Evolutionary conservation across 2,113 vertebrate genomes (phyloP), one percentile per base, ranked within the genome.

Genomic region (Syrmaticus mikado): DNA sequence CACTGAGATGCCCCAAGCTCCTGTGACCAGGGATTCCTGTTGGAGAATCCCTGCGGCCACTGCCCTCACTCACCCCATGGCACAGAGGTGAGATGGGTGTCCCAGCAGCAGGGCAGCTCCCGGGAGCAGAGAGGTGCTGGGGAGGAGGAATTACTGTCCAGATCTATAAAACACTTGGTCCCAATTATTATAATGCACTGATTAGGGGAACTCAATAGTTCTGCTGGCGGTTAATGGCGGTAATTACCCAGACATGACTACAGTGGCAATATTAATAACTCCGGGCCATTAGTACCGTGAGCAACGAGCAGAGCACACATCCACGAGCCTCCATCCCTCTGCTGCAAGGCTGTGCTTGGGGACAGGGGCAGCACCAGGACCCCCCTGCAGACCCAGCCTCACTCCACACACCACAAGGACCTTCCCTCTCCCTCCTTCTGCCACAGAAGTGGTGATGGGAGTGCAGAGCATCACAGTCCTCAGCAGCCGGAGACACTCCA

Each of bases 141-240:
- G 90, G 80, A 85, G 68, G 89, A 96, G 65, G 89, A 96, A 96
- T 97, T 97, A 95, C 82, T 36, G 72, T 85, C 88, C 11, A 15
- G 94, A 92, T 97, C 96, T 94, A 95, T 97, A 96, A 96, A 97
- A 87, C 96, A 94, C 94, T 95, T 93, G 95, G 93, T 95, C 94
- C 95, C 95, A 96, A 97, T 97, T 96, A 97, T 92, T 94, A 77
- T 96, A 97, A 97, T 94, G 94, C 91, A 92, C 96, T 96, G 96
- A 96, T 96, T 96, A 96, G 84, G 85, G 91, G 93, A 96, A 93
- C 96, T 97, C 95, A 96, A 95, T 94, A 97, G 95, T 94, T 95
- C 96, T 94, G 94, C 93, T 96, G 96, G 94, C 94, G 93, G 90
- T 94, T 96, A 95, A 94, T 96, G 92, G 95, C 85, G 84, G 95